These are phyloP conservation scores for Chrysogorgia sp. DNA, from an alignment of 92 coral and sea anemone genomes.

Conservation along the genomic window DNA sequence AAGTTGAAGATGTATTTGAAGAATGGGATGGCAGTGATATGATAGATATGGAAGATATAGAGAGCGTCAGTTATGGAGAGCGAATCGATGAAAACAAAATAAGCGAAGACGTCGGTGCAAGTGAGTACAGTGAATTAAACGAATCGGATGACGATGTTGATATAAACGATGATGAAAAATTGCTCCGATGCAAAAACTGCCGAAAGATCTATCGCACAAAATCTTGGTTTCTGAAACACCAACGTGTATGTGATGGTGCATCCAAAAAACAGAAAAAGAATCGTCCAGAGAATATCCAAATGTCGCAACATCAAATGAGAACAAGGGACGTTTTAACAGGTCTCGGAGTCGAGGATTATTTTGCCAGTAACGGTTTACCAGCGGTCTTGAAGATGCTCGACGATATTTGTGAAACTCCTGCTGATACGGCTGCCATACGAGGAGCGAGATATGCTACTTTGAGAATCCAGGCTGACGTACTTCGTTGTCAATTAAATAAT, in stretches of 20 bases:
- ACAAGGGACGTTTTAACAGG: no score
- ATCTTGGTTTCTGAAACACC: conserved; percentile 43
- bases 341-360: no score
- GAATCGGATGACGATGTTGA: no score
- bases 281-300: not conserved
- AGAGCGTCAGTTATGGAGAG: no score
- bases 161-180: conserved; percentile 9
- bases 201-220: conserved; percentile 31
- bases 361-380: no score
- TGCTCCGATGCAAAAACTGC: conserved; percentile 49
- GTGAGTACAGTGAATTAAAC: no score
- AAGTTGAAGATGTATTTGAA: no score
- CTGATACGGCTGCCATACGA: conserved; percentile 15
- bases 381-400: not conserved
- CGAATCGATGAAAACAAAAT: no score
- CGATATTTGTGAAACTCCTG: not conserved
- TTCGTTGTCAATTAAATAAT: not conserved
- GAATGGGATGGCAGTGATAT: no score
- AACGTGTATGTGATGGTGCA: conserved; percentile 29
- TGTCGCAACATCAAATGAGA: conserved; percentile 9
- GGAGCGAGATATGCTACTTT: conserved; percentile 30
- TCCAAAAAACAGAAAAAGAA: conserved; percentile 5
- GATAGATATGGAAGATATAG: no score
- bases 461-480: not conserved
- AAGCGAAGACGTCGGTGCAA: no score